These are phyloP conservation scores for Drosophila austrosaltans DNA, from an alignment of 2,888 invertebrate genomes.

Conservation along the genomic window DNA sequence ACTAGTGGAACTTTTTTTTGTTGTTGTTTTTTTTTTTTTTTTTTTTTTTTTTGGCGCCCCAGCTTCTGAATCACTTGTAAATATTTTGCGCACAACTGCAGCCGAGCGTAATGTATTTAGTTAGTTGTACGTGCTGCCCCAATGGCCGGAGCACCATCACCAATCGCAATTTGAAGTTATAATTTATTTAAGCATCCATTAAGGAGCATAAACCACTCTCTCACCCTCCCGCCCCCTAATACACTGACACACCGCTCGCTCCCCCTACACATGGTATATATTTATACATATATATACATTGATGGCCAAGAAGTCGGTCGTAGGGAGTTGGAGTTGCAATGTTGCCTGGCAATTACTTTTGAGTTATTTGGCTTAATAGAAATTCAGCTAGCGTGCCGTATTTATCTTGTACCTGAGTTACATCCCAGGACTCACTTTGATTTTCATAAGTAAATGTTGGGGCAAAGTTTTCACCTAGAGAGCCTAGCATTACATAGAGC, in stretches of 20 bases:
- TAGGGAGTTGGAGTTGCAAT: conserved; percentile 41
- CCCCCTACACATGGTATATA: not conserved
- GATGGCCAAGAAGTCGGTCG: conserved; percentile 12
- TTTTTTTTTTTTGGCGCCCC: conserved; percentile 21
- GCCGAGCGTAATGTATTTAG: conserved; percentile 70
- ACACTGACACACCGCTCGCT: not conserved
- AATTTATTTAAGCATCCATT: conserved; percentile 79
- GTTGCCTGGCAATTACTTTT: conserved; percentile 69
- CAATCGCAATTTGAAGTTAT: conserved; percentile 79
- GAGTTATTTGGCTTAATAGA: conserved; percentile 76
- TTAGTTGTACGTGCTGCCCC: conserved; percentile 56
- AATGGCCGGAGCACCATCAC: conserved; percentile 18
- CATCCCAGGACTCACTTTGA: conserved; percentile 69
- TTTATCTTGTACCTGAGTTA: conserved; percentile 60
- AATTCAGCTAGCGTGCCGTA: conserved; percentile 73
- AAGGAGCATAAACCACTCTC: conserved; percentile 72
- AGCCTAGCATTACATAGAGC: conserved; percentile 13
- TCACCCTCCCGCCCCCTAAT: not conserved
- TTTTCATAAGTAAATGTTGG: conserved; percentile 77
- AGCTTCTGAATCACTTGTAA: conserved; percentile 67
- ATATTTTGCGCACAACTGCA: conserved; percentile 71
- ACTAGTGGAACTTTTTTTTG: not conserved
- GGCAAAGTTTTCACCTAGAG: conserved; percentile 35
- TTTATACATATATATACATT: not conserved
- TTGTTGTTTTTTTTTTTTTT: conserved; percentile 13